Conservation (phyloP, 2,797 vertebrate genomes). For the Sebastes wilsoni region DNA sequence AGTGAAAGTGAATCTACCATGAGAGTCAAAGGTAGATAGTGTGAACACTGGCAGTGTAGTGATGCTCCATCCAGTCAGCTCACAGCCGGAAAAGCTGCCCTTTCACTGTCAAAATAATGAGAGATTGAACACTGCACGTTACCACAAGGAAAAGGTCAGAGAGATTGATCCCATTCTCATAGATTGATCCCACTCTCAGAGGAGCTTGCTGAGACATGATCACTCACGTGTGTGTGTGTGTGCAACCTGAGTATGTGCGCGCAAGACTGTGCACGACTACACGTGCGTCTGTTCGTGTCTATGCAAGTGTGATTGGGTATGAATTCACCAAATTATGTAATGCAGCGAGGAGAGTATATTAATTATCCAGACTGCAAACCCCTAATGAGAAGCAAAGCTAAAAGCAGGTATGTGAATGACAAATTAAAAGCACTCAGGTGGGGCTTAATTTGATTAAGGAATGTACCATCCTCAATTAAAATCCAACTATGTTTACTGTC, state of each 20-base stretch:
- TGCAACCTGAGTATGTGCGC: neutral
- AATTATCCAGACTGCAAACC: constrained; percentile 3
- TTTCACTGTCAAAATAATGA: constrained; percentile 75
- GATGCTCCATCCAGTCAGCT: constrained; percentile 33
- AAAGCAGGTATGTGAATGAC: constrained; percentile 2
- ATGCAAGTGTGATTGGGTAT: neutral
- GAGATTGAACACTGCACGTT: constrained; percentile 64
- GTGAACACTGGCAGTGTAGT: constrained; percentile 7
- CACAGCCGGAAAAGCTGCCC: constrained; percentile 55
- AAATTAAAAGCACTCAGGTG: constrained; percentile 14
- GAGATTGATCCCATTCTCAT: constrained; percentile 70
- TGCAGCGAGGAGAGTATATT: neutral
- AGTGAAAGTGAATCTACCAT: constrained; percentile 1
- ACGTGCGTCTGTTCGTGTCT: neutral
- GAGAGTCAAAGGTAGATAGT: constrained; percentile 26
- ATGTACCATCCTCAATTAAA: constrained; percentile 13
- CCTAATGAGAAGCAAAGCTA: neutral
- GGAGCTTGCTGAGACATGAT: constrained; percentile 60
- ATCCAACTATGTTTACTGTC: constrained; percentile 5
- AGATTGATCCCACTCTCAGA: constrained; percentile 60
- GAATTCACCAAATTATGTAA: constrained; percentile 8
- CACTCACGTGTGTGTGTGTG: constrained; percentile 19
- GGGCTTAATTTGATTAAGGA: constrained; percentile 1
- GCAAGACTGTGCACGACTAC: neutral
- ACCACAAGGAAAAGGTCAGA: constrained; percentile 71